phyloP scores from a whole-genome alignment of 2,797 vertebrate species.

The Periparus ater region DNA sequence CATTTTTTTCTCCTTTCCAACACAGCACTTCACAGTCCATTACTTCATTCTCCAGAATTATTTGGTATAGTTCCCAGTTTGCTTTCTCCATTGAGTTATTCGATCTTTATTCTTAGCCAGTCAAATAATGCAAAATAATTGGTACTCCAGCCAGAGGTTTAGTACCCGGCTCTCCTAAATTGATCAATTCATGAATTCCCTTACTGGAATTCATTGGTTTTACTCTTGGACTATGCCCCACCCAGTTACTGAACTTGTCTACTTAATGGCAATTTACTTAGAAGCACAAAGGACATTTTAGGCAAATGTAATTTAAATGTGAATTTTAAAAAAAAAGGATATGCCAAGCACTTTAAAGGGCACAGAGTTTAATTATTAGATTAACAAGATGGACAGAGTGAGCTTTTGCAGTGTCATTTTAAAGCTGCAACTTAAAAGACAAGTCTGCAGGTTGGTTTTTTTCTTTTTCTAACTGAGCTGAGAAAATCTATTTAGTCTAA shows the following conservation, averaged over 20 bases:
- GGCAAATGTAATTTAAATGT: background rate
- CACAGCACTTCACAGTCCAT: background rate
- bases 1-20: background rate
- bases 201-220: conserved; percentile 9
- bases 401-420: background rate
- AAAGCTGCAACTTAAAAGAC: background rate
- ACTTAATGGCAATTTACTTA: background rate
- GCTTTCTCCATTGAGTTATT: conserved; percentile 21
- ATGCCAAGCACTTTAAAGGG: background rate
- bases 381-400: background rate
- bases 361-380: background rate
- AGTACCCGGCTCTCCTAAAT: background rate
- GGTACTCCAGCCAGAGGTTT: background rate
- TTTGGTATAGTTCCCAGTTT: conserved; percentile 28
- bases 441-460: background rate
- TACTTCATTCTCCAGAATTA: conserved; percentile 10
- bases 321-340: background rate
- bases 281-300: background rate
- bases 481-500: conserved; percentile 54
- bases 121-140: conserved; percentile 37
- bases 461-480: background rate
- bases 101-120: conserved; percentile 29
- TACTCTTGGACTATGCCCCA: background rate
- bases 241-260: background rate
- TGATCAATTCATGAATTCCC: conserved; percentile 8